Conservation (phyloP, 2,113 vertebrate species). For the Proteles cristata region DNA sequence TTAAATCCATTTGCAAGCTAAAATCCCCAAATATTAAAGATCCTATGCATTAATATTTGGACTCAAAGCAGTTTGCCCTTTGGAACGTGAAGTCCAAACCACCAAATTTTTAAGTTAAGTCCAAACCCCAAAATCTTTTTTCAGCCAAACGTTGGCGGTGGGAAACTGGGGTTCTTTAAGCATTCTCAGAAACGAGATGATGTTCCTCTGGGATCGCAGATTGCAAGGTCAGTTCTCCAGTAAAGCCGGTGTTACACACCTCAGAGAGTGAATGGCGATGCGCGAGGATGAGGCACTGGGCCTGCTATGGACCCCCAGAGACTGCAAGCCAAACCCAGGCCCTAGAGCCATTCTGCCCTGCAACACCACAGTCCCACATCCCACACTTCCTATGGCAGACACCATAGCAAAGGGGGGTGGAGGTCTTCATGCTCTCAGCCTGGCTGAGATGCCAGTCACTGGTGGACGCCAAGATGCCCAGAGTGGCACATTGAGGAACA, state of each 20-base stretch:
- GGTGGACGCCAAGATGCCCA: no score
- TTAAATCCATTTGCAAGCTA: neutral
- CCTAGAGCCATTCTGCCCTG: rapidly evolving
- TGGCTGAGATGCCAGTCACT: no score
- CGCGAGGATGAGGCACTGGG: neutral
- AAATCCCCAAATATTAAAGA: neutral
- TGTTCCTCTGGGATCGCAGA: neutral
- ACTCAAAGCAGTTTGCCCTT: neutral
- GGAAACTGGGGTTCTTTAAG: neutral
- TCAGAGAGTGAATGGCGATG: neutral
- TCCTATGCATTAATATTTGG: neutral
- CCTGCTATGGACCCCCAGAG: no score
- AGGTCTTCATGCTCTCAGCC: neutral
- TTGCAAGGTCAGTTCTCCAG: neutral
- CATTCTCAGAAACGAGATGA: neutral
- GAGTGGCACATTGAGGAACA: no score
- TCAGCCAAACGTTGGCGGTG: neutral
- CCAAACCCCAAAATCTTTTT: neutral
- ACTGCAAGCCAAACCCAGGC: neutral
- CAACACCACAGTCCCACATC: neutral
- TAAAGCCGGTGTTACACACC: neutral
- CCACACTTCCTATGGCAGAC: neutral
- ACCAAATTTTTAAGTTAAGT: neutral
- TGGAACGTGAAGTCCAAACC: neutral
- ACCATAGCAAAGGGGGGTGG: neutral